Evolutionary conservation across 2,797 vertebrate species (phyloP), one percentile per base, ranked within the genome.

Genomic region (Xiphorhynchus erythropygius): DNA sequence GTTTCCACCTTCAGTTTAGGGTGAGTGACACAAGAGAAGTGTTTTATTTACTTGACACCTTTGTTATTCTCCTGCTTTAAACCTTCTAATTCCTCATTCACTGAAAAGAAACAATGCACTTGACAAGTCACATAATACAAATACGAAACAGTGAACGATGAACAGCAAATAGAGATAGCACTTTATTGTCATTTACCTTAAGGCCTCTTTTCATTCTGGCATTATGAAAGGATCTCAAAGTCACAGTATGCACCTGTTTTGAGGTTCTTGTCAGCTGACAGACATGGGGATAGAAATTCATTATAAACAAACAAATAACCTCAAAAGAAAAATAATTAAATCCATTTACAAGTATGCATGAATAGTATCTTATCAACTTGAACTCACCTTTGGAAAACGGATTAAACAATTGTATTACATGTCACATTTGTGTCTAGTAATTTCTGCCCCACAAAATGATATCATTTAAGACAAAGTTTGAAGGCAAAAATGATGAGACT

Each of bases 71-170:
- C 14, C 67, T 63, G 37, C 56, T 67, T 82, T 70, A 88, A 88
- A 87, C 30, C 39, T 92, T 83, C 71, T 90, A 77, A 89, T 95
- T 93, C 68, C 62, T 90, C 57, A 47, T 93, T 89, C 81, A 78
- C 30, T 77, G 82, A 81, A 69, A 87, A 94, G 82, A 85, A 92
- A 92, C 73, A 95, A 94, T 91, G 28, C 46, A 10, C 87, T 69
- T 94, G 92, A 94, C 89, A 93, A 91, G 71, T 75, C 46, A 27
- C 35, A 91, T 50, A 94, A 81, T 78, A 59, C 50, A 93, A 92
- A 84, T 63, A 92, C 41, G 24, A 71, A 88, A 83, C 32, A 83
- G 39, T 47, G 69, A 94, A 94, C 53, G 49, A 57, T 50, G 62
- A 96, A 95, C 0, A 4, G n/a, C 50, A 93, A 94, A 93, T 60